Evolutionary conservation across 64 coral and sea anemone genomes (phyloP).

Genomic region (Stichodactyla mertensii): DNA sequence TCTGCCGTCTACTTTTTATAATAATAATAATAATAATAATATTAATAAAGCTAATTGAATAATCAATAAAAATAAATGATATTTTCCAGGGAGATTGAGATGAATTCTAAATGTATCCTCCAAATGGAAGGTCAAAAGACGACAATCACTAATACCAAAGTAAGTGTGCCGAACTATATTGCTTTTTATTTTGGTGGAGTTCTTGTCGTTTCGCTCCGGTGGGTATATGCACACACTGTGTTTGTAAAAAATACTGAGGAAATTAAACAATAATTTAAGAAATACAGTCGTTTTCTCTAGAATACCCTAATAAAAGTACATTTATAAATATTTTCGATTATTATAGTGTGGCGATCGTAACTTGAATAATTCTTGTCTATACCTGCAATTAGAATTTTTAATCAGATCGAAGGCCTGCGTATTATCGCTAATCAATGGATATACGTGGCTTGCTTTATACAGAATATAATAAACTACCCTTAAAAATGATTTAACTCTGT

Average conservation of each 20-base stretch:
- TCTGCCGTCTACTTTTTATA: not conserved
- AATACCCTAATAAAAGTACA: not conserved
- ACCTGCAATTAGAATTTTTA: not conserved
- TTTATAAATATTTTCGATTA: not conserved
- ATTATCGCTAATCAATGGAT: not conserved
- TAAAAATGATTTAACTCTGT: not conserved
- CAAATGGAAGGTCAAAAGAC: conserved; percentile 58
- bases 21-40: too few relatives aligned
- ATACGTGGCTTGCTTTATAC: not conserved
- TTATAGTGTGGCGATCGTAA: not conserved
- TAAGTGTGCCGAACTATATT: not conserved
- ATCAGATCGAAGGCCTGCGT: not conserved
- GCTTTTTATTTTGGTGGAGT: not conserved
- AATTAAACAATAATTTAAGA: too few relatives aligned
- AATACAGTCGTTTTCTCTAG: not conserved
- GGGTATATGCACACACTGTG: not conserved
- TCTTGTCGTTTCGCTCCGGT: not conserved
- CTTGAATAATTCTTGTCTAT: not conserved
- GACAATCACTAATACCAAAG: conserved; percentile 50
- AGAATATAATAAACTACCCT: not conserved
- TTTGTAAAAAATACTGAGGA: not conserved
- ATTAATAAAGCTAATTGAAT: too few relatives aligned
- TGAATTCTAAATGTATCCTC: conserved; percentile 54
- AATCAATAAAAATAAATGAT: too few relatives aligned
- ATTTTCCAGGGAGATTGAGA: conserved; percentile 42